Base-by-base conservation (phyloP, 2,113 vertebrate genomes). In the Chinchilla lanigera region DNA sequence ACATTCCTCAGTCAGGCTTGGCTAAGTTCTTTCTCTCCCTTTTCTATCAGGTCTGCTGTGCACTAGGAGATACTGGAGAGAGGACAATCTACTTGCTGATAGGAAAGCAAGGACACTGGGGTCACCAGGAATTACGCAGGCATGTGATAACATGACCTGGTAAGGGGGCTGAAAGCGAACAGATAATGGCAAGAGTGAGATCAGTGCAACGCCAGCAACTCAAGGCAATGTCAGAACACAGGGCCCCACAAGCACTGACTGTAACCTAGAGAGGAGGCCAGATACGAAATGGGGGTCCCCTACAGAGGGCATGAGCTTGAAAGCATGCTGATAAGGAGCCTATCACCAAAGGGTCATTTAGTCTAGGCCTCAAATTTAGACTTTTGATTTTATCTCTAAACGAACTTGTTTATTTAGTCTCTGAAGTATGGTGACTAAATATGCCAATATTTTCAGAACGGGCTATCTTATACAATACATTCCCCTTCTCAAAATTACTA, bases 71-170 rank as follows among this genome's bases (percentile, higher is more conserved):
- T 75, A 78, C 30, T 7, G 38, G 19, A 92, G 86, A 97, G 87
- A 78, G 35, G 67, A 82, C 83, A 80, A 50, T 65, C 96, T 92
- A 38, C 95, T 44, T 41, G 38, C 75, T 90, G 87, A 98, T 78
- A 96, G 24, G 83, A 95, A 97, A 97, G 16, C 44, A 93, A 82
- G 77, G 96, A 96, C 96, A 47, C 28, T 81, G 38, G 78, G 97
- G 94, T 71, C 80, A n/a, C 35, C 0, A 7, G 50, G 54, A 98
- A 96, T 56, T 81, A 75, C 11, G 35, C 44, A 89, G 20, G 93
- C 24, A 35, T 95, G 56, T 97, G 98, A 98, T 17, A 92, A 30
- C 50, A 65, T 94, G 78, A 89, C 87, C 96, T 95, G 38, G 50
- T 80, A 81, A 93, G 69, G 52, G 93, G 9, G 50, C 61, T 73